Base-by-base conservation (phyloP, 1,140 invertebrate species). In the Aphaenogaster ashmeadi region DNA sequence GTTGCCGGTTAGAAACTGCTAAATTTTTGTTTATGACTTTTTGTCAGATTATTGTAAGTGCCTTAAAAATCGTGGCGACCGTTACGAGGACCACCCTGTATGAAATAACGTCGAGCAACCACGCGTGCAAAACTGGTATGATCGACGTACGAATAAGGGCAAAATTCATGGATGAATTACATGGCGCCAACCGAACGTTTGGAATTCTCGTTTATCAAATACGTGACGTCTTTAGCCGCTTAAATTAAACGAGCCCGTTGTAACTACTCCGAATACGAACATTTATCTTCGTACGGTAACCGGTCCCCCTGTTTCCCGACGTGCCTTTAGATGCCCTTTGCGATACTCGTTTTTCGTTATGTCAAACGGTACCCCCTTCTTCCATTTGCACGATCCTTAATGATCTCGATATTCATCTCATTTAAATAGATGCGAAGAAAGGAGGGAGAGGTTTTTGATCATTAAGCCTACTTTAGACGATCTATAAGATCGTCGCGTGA, bases 181-280 rank as follows among this genome's bases (percentile, higher is more conserved):
- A 84, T 47, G 41, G 36, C 54, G 69, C 27, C 54, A 50, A 15
- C 80, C 67, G 69, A 81, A 84, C 80, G 69, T 84, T 84, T 62
- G 69, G 69, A 84, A 84, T 84, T 84, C 80, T 84, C 69, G 80
- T 84, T 84, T 84, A 84, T 84, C 80, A 84, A 84, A 84, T 84
- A 41, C 56, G 80, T 84, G 69, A 84, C 69, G 69, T 84, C 69
- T 75, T 84, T 84, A 84, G 80, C 69, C 80, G 69, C 54, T 84
- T 84, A 84, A 84, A 84, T 84, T 84, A 84, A 84, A 84, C 80
- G 80, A 38, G 80, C 54, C 80, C 80, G 69, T 75, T 84, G 80
- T 84, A 84, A 84, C 69, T 84, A 84, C 54, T 75, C 27, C 80
- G 80, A 84, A 84, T 74, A 62, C 80, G 80, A 75, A 84, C 67